A percentile compares a stretch with the other conserved stretches of the same genome.
These are phyloP conservation scores for Homarus americanus DNA, from an alignment of 1,140 invertebrate genomes.

Conservation along the genomic window DNA sequence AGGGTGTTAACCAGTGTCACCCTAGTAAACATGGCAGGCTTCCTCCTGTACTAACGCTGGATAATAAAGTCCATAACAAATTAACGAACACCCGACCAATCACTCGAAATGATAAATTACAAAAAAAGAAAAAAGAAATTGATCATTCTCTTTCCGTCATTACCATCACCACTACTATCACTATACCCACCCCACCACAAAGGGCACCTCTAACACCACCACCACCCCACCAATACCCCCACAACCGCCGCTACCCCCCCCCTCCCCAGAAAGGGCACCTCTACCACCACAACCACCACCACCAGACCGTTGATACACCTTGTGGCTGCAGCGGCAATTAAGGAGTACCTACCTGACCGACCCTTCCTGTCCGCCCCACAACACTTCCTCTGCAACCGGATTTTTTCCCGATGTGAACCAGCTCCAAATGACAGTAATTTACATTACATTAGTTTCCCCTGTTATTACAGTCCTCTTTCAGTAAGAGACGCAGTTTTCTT, in stretches of 20 bases:
- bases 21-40: no score
- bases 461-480: conserved; percentile 15
- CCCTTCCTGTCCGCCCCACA: neutral
- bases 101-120: no score
- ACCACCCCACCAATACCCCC: no score
- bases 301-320: neutral
- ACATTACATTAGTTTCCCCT: conserved; percentile 27
- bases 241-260: no score
- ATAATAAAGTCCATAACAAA: no score
- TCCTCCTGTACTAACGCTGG: no score
- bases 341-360: neutral
- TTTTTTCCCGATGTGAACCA: neutral
- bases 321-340: neutral
- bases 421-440: conserved; percentile 19
- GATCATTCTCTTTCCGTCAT: neutral
- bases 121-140: no score
- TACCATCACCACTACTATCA: neutral
- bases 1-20: no score
- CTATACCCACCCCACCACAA: neutral
- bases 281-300: neutral
- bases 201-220: neutral
- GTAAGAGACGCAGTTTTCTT: neutral
- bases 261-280: no score
- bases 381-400: neutral
- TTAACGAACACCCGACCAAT: no score